Conservation (phyloP, 2,797 vertebrate species). For the Aselliscus stoliczkanus region DNA sequence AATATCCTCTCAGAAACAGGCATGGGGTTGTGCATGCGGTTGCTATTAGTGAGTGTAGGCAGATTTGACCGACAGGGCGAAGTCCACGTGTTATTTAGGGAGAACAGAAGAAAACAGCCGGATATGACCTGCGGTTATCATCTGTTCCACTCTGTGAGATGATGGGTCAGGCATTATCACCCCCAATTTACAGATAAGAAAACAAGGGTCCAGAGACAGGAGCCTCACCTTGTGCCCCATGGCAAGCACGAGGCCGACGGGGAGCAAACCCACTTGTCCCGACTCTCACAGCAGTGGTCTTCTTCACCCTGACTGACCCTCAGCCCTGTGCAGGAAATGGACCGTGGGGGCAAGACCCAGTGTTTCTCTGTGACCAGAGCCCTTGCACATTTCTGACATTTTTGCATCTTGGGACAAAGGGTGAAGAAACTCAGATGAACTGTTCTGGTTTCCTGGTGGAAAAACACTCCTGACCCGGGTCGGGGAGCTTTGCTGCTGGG, state of each 20-base stretch:
- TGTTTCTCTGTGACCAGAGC: not conserved
- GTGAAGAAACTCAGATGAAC: conserved; percentile 62
- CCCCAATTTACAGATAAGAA: not conserved
- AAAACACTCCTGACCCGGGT: not conserved
- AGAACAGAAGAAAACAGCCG: not conserved
- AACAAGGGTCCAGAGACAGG: not conserved
- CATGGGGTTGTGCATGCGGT: fast-evolving
- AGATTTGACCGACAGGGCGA: not conserved
- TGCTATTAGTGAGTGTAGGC: not conserved
- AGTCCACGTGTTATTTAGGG: fast-evolving
- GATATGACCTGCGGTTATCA: fast-evolving
- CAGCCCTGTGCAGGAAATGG: not conserved
- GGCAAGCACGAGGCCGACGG: not conserved
- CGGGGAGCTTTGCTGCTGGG: not conserved
- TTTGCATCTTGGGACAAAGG: conserved; percentile 66
- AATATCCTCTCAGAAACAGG: not conserved
- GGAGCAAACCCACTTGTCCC: not conserved
- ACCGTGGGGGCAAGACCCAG: fast-evolving
- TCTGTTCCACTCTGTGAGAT: not conserved
- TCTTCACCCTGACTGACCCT: not conserved
- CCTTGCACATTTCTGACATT: conserved; percentile 56
- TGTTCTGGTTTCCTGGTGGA: conserved; percentile 34
- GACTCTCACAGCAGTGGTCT: not conserved
- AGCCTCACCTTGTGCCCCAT: fast-evolving
- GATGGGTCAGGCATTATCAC: no score